Evolutionary conservation across 2,888 invertebrate species (phyloP).

Genomic region (Cheilosia grossa): DNA sequence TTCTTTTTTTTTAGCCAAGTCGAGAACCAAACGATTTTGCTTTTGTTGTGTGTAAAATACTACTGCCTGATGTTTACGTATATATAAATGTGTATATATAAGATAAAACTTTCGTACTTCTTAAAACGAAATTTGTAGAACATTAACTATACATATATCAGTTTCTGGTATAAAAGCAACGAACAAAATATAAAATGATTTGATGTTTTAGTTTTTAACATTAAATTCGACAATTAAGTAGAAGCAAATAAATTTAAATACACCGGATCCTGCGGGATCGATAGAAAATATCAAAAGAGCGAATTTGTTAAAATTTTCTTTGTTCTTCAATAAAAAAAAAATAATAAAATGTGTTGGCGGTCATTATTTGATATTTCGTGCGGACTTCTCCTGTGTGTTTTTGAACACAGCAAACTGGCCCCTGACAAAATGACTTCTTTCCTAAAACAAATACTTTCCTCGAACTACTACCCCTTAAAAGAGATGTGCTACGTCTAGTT

Average conservation of each 20-base stretch:
- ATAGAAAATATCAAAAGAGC: conserved; percentile 69
- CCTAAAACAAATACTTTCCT: no score
- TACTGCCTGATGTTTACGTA: conserved; percentile 74
- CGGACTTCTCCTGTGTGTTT: no score
- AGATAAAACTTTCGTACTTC: conserved; percentile 66
- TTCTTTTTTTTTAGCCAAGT: conserved; percentile 20
- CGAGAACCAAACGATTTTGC: conserved; percentile 63
- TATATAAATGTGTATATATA: conserved; percentile 67
- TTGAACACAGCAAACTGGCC: no score
- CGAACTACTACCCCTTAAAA: no score
- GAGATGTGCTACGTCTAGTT: no score
- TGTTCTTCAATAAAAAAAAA: conserved; percentile 71
- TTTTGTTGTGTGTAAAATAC: conserved; percentile 62
- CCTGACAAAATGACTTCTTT: no score
- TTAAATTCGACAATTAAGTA: conserved; percentile 48
- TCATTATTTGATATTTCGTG: not conserved
- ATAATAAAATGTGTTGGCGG: conserved; percentile 18
- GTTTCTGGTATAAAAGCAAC: conserved; percentile 47
- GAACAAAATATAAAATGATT: conserved; percentile 33
- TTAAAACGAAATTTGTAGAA: conserved; percentile 55
- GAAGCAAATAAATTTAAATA: conserved; percentile 34
- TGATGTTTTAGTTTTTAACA: conserved; percentile 17
- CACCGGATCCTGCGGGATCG: conserved; percentile 51
- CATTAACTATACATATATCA: conserved; percentile 6
- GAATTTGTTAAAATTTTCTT: conserved; percentile 72